Percentiles rank a stretch among this genome's conserved stretches.
phyloP scores from a whole-genome alignment of 2,113 vertebrate genomes.

The Pygoscelis antarcticus region DNA sequence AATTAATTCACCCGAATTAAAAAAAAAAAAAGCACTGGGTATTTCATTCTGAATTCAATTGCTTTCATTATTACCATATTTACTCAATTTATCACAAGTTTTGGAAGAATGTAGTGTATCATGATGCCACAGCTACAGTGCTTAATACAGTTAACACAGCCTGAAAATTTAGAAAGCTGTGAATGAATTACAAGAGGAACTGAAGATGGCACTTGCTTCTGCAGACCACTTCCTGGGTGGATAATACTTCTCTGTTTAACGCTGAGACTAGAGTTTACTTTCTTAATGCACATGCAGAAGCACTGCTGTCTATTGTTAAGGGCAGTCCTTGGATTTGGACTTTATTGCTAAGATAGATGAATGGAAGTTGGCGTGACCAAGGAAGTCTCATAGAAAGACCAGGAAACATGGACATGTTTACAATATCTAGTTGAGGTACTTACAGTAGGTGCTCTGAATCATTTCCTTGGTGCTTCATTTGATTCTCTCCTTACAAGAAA shows the following conservation, averaged over 20 bases:
- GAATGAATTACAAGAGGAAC: neutral
- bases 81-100: neutral
- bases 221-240: neutral
- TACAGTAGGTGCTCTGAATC: neutral
- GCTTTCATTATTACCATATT: neutral
- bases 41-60: neutral
- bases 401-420: neutral
- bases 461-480: neutral
- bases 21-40: neutral
- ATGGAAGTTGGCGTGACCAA: neutral
- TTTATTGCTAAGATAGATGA: neutral
- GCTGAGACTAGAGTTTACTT: neutral
- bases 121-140: neutral
- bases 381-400: neutral
- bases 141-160: neutral
- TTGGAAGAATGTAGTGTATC: neutral
- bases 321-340: neutral
- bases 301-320: neutral
- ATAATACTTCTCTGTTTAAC: neutral
- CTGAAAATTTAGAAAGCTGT: neutral
- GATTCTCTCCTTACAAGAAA: neutral
- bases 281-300: neutral
- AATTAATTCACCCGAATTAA: neutral
- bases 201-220: neutral
- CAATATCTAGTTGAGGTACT: neutral